Evolutionary conservation across 2,113 vertebrate species (phyloP).

Genomic region (Capreolus pygargus): DNA sequence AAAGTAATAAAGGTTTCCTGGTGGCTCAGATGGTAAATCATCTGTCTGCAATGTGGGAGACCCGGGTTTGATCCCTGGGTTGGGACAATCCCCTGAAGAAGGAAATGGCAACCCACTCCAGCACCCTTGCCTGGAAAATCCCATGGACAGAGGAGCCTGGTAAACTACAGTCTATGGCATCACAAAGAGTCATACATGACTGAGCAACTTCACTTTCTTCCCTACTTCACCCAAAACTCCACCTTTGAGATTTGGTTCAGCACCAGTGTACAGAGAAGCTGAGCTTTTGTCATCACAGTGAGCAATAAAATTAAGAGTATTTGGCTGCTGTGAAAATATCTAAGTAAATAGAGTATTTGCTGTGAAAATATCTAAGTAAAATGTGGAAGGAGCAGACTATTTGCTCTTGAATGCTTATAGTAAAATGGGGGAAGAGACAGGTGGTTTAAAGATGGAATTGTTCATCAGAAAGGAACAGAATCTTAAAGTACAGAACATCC

Average conservation of each 20-base stretch:
- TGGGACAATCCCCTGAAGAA: background rate
- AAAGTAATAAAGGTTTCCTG: background rate
- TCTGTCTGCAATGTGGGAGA: background rate
- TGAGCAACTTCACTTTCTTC: background rate
- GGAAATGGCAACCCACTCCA: background rate
- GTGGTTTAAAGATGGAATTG: background rate
- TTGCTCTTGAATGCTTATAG: background rate
- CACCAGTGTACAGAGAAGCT: background rate
- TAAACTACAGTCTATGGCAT: background rate
- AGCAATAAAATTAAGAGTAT: background rate
- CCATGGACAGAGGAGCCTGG: background rate
- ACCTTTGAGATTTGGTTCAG: background rate
- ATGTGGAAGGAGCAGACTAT: background rate
- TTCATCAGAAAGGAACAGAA: background rate
- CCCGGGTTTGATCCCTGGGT: background rate
- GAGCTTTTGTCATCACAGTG: background rate
- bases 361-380: background rate
- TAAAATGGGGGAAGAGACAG: background rate
- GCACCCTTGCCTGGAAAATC: background rate
- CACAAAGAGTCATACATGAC: fast-evolving
- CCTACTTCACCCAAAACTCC: background rate
- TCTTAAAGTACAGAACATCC: background rate
- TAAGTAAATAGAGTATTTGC: background rate
- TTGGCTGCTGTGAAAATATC: background rate
- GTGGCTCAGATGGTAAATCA: background rate